phyloP scores from a whole-genome alignment of 2,888 invertebrate genomes.

The Drosophila seclusa region DNA sequence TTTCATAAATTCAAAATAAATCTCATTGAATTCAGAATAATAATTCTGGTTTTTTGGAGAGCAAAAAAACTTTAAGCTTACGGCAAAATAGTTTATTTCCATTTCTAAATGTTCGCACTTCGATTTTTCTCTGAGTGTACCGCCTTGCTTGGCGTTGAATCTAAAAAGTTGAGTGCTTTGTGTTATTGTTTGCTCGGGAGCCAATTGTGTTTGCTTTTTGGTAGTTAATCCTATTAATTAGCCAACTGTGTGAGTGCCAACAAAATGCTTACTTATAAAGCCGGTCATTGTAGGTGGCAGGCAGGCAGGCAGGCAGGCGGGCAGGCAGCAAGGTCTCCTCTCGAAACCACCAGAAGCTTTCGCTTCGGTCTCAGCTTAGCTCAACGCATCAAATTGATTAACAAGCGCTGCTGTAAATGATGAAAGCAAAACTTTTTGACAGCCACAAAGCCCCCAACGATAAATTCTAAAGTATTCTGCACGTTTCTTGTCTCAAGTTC shows the following conservation, averaged over 20 bases:
- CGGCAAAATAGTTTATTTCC: background rate
- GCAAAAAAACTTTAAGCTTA: no score
- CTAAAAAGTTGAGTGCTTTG: constrained; percentile 65
- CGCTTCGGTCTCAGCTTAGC: constrained; percentile 1
- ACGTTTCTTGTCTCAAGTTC: background rate
- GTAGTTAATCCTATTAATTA: constrained; percentile 79
- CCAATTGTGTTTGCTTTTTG: constrained; percentile 78
- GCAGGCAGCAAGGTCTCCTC: background rate
- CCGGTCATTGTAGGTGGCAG: constrained; percentile 10
- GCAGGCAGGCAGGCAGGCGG: background rate
- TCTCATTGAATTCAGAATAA: background rate
- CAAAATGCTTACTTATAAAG: constrained; percentile 35
- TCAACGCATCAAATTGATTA: constrained; percentile 55
- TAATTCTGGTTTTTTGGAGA: no score
- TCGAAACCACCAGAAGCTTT: constrained; percentile 32
- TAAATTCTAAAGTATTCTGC: background rate
- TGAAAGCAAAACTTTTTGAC: constrained; percentile 28
- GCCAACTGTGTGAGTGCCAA: constrained; percentile 61
- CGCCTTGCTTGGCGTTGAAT: background rate
- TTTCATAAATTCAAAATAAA: background rate
- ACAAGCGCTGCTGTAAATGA: constrained; percentile 21
- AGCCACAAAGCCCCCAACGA: background rate
- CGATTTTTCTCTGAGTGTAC: background rate
- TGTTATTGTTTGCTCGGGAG: constrained; percentile 73
- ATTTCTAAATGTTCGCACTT: background rate